Evolutionary conservation across 2,888 invertebrate species (phyloP).

Genomic region (Brachycybe producta): DNA sequence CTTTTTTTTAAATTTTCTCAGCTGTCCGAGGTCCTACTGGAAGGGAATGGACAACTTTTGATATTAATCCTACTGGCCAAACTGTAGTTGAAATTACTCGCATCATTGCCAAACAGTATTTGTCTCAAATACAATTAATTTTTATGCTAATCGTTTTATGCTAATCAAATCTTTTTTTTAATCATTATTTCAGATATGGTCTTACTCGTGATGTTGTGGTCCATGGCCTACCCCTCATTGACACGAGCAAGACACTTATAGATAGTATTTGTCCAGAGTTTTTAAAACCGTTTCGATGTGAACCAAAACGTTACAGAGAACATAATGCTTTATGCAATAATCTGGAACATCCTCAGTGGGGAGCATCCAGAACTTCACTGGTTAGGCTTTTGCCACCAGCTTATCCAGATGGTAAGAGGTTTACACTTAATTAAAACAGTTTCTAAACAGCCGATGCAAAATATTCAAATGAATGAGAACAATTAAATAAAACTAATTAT

Average conservation of each 20-base stretch:
- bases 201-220: constrained; percentile 73
- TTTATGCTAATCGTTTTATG: constrained; percentile 5
- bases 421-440: no score
- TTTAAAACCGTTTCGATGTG: constrained; percentile 72
- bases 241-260: constrained; percentile 73
- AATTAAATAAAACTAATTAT: no score
- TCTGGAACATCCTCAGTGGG: constrained; percentile 78
- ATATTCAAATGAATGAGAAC: neutral
- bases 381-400: constrained; percentile 28
- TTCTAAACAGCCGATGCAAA: no score
- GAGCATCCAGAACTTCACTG: constrained; percentile 53
- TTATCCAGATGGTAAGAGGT: constrained; percentile 28
- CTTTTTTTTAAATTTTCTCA: constrained; percentile 35
- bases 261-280: constrained; percentile 76
- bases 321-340: constrained; percentile 82
- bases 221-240: constrained; percentile 70
- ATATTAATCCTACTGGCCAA: constrained; percentile 74
- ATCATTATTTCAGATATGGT: constrained; percentile 51
- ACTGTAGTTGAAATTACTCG: constrained; percentile 70
- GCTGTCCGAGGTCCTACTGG: constrained; percentile 61
- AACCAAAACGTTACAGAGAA: constrained; percentile 73
- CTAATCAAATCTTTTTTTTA: neutral
- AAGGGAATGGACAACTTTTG: constrained; percentile 64
- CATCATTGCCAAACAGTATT: constrained; percentile 69
- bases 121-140: constrained; percentile 23